Conservation (phyloP, 2,113 vertebrate species). For the Myanophis thanlyinensis region DNA sequence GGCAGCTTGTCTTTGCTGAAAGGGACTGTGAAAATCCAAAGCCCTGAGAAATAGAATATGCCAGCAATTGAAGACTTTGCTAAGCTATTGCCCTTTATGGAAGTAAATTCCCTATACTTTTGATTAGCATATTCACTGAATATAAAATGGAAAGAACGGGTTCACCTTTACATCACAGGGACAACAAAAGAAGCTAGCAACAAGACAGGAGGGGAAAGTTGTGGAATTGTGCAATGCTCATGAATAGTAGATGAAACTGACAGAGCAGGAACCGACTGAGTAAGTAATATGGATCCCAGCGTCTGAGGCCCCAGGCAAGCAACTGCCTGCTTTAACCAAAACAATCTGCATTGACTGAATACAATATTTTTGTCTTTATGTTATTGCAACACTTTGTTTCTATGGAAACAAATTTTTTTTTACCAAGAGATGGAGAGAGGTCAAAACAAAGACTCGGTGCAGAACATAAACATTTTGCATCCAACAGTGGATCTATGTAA, state of each 20-base stretch:
- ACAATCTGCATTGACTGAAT: conserved; percentile 67
- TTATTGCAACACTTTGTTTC: conserved; percentile 68
- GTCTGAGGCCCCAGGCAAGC: conserved; percentile 22
- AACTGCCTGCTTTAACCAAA: conserved; percentile 26
- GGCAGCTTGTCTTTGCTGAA: not conserved
- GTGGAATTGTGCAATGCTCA: conserved; percentile 45
- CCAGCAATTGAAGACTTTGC: not conserved
- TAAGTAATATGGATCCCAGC: conserved; percentile 63
- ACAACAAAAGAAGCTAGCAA: conserved; percentile 32
- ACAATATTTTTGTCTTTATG: conserved; percentile 64
- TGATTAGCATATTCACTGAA: conserved; percentile 2
- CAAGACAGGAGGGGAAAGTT: conserved; percentile 35
- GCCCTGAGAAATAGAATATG: accelerated
- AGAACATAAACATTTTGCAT: conserved; percentile 5
- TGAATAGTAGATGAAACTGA: conserved; percentile 59
- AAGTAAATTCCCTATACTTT: not conserved
- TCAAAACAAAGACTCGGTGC: conserved; percentile 23
- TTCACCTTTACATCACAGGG: conserved; percentile 35
- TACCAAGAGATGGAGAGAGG: conserved; percentile 35
- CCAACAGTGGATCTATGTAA: conserved; percentile 1
- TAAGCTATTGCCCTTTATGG: not conserved
- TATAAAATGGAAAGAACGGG: not conserved
- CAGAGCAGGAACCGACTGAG: conserved; percentile 61
- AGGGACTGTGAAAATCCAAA: not conserved
- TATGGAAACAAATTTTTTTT: conserved; percentile 76